phyloP scores from a whole-genome alignment of 1,140 invertebrate genomes.

The Leptinotarsa texana region DNA sequence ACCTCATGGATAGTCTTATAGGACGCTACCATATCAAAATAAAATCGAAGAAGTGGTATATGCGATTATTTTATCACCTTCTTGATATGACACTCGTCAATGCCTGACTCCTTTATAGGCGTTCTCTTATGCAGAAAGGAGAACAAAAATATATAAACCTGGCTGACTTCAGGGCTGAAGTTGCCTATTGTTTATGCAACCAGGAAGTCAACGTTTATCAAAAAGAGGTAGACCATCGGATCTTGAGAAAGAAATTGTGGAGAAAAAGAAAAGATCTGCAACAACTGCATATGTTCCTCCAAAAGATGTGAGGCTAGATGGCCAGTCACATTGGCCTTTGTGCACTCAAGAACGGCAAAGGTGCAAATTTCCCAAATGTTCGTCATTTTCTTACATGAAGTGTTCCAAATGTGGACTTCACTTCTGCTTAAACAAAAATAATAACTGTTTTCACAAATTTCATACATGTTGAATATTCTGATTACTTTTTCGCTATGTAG shows the following conservation, averaged over 20 bases:
- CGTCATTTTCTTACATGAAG: no score
- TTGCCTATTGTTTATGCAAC: constrained; percentile 1
- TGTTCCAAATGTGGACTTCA: no score
- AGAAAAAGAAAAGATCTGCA: background rate
- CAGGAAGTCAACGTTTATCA: background rate
- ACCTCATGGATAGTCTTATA: constrained; percentile 55
- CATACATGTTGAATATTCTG: no score
- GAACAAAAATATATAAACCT: background rate
- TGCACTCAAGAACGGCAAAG: no score
- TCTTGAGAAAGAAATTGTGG: background rate
- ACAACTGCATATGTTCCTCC: constrained; percentile 4
- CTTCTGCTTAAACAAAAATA: no score
- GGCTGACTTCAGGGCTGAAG: background rate
- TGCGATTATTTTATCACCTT: constrained; percentile 48
- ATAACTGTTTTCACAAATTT: no score
- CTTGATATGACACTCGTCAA: constrained; percentile 42
- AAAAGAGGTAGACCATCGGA: background rate
- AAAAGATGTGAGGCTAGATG: constrained; percentile 1
- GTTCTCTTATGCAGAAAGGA: constrained; percentile 48
- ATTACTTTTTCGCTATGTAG: no score
- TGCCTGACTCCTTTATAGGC: constrained; percentile 39
- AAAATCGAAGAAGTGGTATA: constrained; percentile 55
- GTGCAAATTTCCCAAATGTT: no score
- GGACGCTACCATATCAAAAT: constrained; percentile 54
- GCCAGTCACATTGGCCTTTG: no score